Percentiles rank a stretch among this genome's conserved stretches.
Conservation (phyloP, 2,888 invertebrate species). For the Punctoribates punctum region DNA sequence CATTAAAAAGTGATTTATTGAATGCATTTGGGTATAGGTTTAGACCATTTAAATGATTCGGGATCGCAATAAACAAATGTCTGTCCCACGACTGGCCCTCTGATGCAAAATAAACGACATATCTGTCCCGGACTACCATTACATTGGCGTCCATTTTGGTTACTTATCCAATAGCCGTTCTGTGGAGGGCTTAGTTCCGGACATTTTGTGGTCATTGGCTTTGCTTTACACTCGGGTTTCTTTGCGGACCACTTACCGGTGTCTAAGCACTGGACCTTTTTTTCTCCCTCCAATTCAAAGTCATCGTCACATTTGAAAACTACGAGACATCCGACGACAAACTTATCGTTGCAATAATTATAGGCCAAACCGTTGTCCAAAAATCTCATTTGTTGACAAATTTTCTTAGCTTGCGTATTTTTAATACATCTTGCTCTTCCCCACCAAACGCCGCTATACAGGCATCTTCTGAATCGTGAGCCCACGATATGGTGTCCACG, state of each 20-base stretch:
- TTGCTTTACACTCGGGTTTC: not conserved
- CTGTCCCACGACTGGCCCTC: not conserved
- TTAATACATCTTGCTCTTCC: not conserved
- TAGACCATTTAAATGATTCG: not conserved
- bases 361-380: not conserved
- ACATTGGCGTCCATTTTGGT: not conserved
- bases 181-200: not conserved
- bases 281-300: not conserved
- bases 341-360: not conserved
- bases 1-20: too few relatives aligned
- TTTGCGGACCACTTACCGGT: not conserved
- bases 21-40: slow-evolving; percentile 19
- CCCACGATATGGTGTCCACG: not conserved
- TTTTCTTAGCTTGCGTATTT: not conserved
- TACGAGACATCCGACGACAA: not conserved
- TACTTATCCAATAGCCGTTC: not conserved
- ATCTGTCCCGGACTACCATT: not conserved
- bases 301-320: not conserved
- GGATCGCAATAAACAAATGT: not conserved
- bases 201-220: not conserved
- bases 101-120: not conserved
- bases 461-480: not conserved
- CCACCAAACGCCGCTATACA: not conserved
- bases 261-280: not conserved
- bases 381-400: not conserved